Conservation (phyloP, 2,113 vertebrate genomes). For the Clinocottus analis region DNA sequence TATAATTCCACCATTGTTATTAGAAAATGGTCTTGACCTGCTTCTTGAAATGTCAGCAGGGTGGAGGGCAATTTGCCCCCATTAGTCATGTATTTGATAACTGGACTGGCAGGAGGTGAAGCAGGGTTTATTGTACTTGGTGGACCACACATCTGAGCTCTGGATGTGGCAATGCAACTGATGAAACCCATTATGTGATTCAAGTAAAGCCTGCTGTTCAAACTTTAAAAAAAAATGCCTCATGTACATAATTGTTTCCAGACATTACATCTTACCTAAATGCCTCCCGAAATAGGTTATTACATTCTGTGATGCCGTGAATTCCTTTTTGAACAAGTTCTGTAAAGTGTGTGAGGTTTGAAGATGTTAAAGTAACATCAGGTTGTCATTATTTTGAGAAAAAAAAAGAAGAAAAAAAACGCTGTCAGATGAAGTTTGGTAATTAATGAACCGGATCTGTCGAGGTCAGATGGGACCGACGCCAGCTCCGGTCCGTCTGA, state of each 20-base stretch:
- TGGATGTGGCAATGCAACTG: background rate
- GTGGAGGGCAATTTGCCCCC: background rate
- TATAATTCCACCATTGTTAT: conserved; percentile 12
- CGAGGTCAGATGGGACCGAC: background rate
- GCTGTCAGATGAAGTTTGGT: background rate
- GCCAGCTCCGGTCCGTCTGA: background rate
- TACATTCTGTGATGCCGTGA: background rate
- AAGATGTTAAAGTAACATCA: background rate
- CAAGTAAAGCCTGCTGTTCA: background rate
- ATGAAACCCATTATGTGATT: background rate
- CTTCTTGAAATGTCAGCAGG: conserved; percentile 9
- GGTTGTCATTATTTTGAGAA: conserved; percentile 4
- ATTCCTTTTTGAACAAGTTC: background rate
- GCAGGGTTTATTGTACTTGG: background rate
- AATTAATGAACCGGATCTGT: conserved; percentile 1
- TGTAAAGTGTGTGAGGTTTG: background rate
- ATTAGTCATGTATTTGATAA: conserved; percentile 1
- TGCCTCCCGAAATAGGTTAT: background rate
- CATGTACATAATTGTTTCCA: background rate
- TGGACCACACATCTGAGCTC: background rate
- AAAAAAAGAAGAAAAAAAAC: no score
- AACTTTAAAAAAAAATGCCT: background rate
- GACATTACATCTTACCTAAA: background rate
- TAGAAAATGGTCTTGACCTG: conserved; percentile 29
- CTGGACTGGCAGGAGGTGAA: background rate